phyloP scores from a whole-genome alignment of 2,888 invertebrate genomes.

The Eupsilia transversa region DNA sequence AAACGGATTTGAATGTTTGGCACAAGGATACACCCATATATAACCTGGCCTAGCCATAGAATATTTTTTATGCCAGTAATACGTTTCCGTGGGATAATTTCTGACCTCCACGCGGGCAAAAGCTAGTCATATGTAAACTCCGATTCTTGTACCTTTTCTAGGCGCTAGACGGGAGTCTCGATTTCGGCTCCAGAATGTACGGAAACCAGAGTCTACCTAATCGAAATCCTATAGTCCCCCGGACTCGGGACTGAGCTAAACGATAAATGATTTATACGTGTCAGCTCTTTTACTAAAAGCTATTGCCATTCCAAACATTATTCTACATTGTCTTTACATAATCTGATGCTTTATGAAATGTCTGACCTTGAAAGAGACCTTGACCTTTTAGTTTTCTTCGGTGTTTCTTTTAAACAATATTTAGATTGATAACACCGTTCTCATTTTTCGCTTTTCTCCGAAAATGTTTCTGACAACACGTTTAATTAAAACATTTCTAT shows the following conservation, averaged over 20 bases:
- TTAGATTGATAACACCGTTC: background rate
- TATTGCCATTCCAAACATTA: background rate
- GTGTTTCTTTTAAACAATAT: constrained; percentile 9
- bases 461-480: background rate
- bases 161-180: background rate
- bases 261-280: constrained; percentile 32
- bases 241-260: constrained; percentile 8
- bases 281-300: background rate
- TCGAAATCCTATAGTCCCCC: constrained; percentile 3
- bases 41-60: no score
- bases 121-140: background rate
- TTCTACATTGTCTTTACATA: constrained; percentile 27
- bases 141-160: background rate
- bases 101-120: background rate
- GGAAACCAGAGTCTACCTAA: constrained; percentile 1
- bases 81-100: no score
- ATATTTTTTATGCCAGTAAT: background rate
- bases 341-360: constrained; percentile 9
- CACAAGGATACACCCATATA: no score
- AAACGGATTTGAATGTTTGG: background rate
- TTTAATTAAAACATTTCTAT: background rate
- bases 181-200: background rate
- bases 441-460: background rate
- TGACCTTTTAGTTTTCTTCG: background rate
- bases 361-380: background rate